Base-by-base conservation (phyloP, 2,113 vertebrate species). In the Tenebrosternarchus preto region DNA sequence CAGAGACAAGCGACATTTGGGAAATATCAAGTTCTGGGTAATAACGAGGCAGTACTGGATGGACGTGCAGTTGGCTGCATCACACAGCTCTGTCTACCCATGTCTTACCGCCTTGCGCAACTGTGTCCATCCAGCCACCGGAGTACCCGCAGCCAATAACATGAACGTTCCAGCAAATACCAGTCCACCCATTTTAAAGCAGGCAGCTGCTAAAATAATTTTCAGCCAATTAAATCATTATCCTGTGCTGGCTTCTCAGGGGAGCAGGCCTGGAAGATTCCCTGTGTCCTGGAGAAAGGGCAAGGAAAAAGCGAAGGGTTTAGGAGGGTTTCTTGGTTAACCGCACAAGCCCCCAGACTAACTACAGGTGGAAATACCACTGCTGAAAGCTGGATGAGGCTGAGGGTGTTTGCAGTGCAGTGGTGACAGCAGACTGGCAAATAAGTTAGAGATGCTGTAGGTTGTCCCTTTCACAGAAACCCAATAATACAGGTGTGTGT, bases 211-310 rank as follows among this genome's bases (percentile, higher is more conserved):
- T 80, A 81, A 89, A 89, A 88, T 84, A 78, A 88, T 86, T 87
- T 83, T 88, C 11, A 74, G 82, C 75, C 89, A 91, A 91, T 90
- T 90, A 89, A 91, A 90, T 78, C 84, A 88, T 85, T 90, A 85
- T 88, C 84, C 86, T 73, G 39, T 29, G 72, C 57, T 75, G 86
- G 29, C 67, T 81, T 83, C 82, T 82, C 76, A 79, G 25, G 82
- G 67, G 80, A 78, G 64, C 17, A 36, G 25, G 16, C 27, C 67
- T 57, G 80, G 22, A 11, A 73, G 69, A 82, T 66, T 80, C 59
- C 75, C 68, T 53, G 12, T 78, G 56, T 71, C 57, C 75, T 69
- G 29, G 56, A 59, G 60, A 76, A 81, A 15, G 24, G 72, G 75
- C 36, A 11, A 27, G 29, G 66, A 22, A 22, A 53, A 73, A 55